A percentile compares a stretch with the other conserved stretches of the same genome.
Evolutionary conservation across 2,797 vertebrate species (phyloP).

Genomic region (Oceanodroma leucorhoa): DNA sequence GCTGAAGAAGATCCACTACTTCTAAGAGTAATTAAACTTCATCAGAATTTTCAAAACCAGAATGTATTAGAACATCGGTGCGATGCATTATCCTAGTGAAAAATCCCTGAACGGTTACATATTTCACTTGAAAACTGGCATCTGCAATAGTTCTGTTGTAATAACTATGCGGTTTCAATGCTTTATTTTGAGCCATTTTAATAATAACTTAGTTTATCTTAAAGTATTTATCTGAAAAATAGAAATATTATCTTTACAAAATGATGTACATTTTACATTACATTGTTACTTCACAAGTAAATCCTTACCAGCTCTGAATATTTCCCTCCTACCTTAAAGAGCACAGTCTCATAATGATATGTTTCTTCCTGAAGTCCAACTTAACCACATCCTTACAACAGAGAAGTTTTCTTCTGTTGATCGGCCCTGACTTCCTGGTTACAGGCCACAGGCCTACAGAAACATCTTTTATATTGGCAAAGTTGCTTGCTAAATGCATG

Average conservation of each 20-base stretch:
- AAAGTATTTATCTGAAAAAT: background rate
- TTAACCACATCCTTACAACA: background rate
- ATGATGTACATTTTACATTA: background rate
- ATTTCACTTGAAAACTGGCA: background rate
- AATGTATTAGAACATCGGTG: background rate
- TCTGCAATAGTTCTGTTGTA: background rate
- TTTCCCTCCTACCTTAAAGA: background rate
- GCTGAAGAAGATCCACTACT: background rate
- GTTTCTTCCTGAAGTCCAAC: background rate
- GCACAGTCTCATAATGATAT: background rate
- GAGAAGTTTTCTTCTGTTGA: background rate
- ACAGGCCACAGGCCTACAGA: background rate
- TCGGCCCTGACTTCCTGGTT: background rate
- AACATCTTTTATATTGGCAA: accelerated
- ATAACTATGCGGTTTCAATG: background rate
- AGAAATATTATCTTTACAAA: background rate
- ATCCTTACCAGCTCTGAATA: background rate
- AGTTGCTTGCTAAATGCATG: background rate
- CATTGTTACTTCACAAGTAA: background rate
- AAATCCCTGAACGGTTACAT: accelerated
- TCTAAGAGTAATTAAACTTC: background rate
- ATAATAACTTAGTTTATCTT: background rate
- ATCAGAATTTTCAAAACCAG: background rate
- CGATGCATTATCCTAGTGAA: background rate
- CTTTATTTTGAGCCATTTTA: background rate